Evolutionary conservation across 2,113 vertebrate genomes (phyloP).

Genomic region (Rousettus leschenaultii): DNA sequence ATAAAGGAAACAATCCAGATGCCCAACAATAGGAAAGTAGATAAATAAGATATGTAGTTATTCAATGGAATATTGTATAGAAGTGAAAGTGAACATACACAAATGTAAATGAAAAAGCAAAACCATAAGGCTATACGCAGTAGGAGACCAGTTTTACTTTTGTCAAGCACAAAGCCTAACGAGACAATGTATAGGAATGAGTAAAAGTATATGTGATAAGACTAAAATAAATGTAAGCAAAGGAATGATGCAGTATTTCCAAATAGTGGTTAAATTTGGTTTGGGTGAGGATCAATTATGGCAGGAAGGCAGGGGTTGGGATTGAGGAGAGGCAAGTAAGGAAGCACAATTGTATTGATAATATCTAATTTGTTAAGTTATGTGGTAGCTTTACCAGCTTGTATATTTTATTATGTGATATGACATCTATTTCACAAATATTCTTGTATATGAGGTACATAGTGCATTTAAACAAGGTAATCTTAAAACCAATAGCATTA

Average conservation of each 20-base stretch:
- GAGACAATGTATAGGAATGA: neutral
- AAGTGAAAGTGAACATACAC: neutral
- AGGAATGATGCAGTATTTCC: neutral
- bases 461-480: neutral
- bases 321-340: neutral
- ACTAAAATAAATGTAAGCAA: neutral
- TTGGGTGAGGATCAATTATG: neutral
- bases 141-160: neutral
- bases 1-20: neutral
- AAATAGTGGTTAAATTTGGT: neutral
- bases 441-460: neutral
- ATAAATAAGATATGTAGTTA: neutral
- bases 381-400: neutral
- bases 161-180: neutral
- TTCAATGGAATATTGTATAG: neutral
- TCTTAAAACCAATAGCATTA: neutral
- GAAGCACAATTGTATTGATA: neutral
- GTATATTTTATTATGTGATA: neutral
- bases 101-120: neutral
- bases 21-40: neutral
- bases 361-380: neutral
- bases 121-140: neutral
- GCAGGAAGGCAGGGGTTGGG: neutral
- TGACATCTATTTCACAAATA: neutral
- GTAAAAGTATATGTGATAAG: neutral